phyloP scores from a whole-genome alignment of 2,797 vertebrate species.

The Aldrovandia affinis region DNA sequence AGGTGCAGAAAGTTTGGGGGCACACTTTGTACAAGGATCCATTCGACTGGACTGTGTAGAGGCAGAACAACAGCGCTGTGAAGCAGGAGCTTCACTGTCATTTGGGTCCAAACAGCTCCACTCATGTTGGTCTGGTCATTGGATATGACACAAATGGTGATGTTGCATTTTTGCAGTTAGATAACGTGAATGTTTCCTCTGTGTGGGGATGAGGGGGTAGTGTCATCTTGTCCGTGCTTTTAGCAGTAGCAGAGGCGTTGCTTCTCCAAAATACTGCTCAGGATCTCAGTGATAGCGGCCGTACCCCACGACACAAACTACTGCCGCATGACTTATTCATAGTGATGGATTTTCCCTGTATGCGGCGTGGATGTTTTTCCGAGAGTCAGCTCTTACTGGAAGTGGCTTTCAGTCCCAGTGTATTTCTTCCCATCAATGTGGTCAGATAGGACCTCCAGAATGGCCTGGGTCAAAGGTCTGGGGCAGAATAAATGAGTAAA shows the following conservation, averaged over 20 bases:
- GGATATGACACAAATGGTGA: neutral
- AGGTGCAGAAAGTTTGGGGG: no score
- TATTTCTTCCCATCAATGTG: neutral
- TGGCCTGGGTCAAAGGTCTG: neutral
- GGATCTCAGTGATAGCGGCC: slow-evolving; percentile 61
- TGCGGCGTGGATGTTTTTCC: slow-evolving; percentile 45
- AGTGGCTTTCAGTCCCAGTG: slow-evolving; percentile 36
- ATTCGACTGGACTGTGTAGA: no score
- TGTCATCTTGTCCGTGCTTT: neutral
- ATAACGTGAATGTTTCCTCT: neutral
- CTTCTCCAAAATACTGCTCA: slow-evolving; percentile 52
- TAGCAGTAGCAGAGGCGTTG: neutral
- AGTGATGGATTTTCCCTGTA: slow-evolving; percentile 80
- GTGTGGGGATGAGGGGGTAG: neutral
- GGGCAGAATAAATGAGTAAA: no score
- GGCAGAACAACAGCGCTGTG: neutral
- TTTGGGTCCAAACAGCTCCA: neutral
- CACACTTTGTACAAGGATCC: no score
- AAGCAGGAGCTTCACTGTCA: neutral
- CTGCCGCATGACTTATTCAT: slow-evolving; percentile 77
- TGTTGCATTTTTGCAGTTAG: neutral
- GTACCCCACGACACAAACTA: slow-evolving; percentile 59
- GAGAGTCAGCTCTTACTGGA: slow-evolving; percentile 60
- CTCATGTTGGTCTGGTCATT: neutral
- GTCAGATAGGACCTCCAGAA: neutral